Conservation (phyloP, 2,113 vertebrate genomes). For the Misgurnus mizolepis region DNA sequence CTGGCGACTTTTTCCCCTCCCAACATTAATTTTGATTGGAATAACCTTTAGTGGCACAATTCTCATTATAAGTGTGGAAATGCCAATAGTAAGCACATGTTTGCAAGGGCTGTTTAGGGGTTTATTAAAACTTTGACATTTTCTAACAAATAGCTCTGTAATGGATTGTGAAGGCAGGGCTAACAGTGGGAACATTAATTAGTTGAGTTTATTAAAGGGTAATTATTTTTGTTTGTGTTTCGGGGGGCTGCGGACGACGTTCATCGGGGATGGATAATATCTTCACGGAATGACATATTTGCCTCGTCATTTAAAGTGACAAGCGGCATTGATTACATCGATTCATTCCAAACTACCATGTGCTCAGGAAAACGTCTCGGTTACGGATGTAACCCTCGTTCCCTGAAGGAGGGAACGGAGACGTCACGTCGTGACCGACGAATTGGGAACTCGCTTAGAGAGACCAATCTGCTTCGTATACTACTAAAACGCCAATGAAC, state of each 20-base stretch:
- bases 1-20: constrained; percentile 59
- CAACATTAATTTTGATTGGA: constrained; percentile 75
- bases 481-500: no score
- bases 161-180: constrained; percentile 61
- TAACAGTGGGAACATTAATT: constrained; percentile 60
- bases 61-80: constrained; percentile 75
- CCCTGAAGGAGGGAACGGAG: no score
- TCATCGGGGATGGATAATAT: constrained; percentile 19
- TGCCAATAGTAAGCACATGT: constrained; percentile 71
- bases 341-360: background rate
- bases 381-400: no score
- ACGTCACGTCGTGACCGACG: no score
- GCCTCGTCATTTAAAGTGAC: constrained; percentile 13
- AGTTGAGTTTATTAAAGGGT: constrained; percentile 64
- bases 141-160: constrained; percentile 74
- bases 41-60: constrained; percentile 78
- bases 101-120: constrained; percentile 69
- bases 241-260: background rate
- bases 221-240: constrained; percentile 54
- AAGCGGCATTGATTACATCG: constrained; percentile 8
- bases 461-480: no score
- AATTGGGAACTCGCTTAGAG: no score
- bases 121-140: constrained; percentile 79
- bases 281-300: constrained; percentile 5
- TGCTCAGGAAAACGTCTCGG: background rate